Evolutionary conservation across 1,140 invertebrate species (phyloP), one percentile per base, ranked within the genome.

Genomic region (Cyclargus thomasi): DNA sequence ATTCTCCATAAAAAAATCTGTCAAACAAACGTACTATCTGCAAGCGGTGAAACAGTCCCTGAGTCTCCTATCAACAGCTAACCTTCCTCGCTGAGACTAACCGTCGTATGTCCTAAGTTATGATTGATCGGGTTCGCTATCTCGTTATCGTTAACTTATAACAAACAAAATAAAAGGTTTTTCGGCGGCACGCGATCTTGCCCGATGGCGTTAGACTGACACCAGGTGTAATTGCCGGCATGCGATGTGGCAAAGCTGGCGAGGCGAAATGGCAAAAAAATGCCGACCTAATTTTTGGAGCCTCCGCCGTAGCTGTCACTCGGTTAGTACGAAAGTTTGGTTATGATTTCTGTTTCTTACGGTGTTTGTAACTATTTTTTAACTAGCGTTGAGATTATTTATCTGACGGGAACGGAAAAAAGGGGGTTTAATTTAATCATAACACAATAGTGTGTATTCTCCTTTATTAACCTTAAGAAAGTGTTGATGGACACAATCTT

Each of bases 91-190:
- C n/a, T n/a, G n/a, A 35, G 8, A 35, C 29, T 16, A 47, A 47
- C 14, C 10, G 14, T 1, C n/a, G n/a, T n/a, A n/a, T 39, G 36
- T 39, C 39, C 14, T 47, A 47, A 47, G 3, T 2, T 14, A 47
- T 47, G 39, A 47, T 47, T 47, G 14, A 47, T 47, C 6, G 6
- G 10, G 11, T 0, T 11, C 39, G 10, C 14, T 47, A 47, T 16
- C 39, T 47, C 0, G 39, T 47, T 47, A 47, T 14, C 39, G 39
- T 14, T 14, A 47, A 47, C 39, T 47, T 47, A 47, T 47, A 47
- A 47, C 39, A 47, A 47, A 47, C 39, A 47, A 47, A 47, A 47
- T 47, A 47, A 47, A 47, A 47, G 39, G 39, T 47, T 47, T n/a
- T 29, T 47, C 39, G 14, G 39, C 39, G 14, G 10, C 39, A 47